Base-by-base conservation (phyloP, 2,113 vertebrate genomes). In the Cebus imitator region DNA sequence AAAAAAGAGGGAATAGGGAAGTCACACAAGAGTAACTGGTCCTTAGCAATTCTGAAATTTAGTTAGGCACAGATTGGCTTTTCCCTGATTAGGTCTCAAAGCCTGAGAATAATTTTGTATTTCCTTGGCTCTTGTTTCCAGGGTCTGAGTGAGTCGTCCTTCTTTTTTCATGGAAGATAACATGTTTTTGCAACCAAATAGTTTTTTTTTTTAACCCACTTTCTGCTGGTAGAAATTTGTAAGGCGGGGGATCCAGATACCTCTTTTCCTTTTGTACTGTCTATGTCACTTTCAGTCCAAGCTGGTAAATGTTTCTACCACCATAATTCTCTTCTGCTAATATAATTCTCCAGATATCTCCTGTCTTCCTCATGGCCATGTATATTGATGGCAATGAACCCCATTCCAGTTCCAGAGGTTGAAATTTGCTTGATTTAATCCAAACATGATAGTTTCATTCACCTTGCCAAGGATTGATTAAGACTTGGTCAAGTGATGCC, bases 361-460 rank as follows among this genome's bases (percentile, higher is more conserved):
- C 68, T 83, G 25, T 84, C 90, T 75, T 96, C 48, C 70, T 86
- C 35, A 7, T 61, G 68, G 78, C 20, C 37, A 30, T 91, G 35
- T 64, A 9, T 66, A 50, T 78, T 87, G 84, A 80, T 87, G 50
- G 45, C 95, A 70, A 90, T 58, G 52, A 95, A 57, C 87, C 55
- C 75, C 64, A 80, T 81, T 96, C 57, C 32, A 66, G 57, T 25
- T 94, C 35, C n/a, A 89, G 83, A 70, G 52, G 45, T 43, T 92
- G 32, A 84, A 94, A 88, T 72, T 81, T 92, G 50, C 55, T 90
- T 43, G 80, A 95, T 84, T 92, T 84, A 90, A 94, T 84, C 70
- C 16, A 43, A 18, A 64, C 70, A 76, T 50, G 61, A 72, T 88
- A n/a, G 73, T 95, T 89, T 89, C 48, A 86, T 70, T 85, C 32